Percentiles rank a stretch among this genome's conserved stretches.
Conservation (phyloP, 1,140 invertebrate species). For the Pteromalus puparum region DNA sequence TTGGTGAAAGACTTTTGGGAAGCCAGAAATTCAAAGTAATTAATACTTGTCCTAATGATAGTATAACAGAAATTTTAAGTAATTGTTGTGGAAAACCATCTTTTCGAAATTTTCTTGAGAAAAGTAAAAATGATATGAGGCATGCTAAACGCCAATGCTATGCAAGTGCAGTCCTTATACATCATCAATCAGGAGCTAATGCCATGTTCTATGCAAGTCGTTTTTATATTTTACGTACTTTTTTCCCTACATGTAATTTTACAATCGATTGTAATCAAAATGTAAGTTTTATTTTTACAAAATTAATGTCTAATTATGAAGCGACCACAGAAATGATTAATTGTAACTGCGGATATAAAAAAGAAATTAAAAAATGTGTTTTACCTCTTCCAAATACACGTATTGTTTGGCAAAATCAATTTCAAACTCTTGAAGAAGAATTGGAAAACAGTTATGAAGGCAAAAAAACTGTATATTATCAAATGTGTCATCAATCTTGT, state of each 20-base stretch:
- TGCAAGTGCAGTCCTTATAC: neutral
- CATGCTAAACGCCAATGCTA: neutral
- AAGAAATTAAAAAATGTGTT: no score
- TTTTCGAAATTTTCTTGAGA: neutral
- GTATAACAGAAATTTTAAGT: neutral
- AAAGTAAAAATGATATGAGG: neutral
- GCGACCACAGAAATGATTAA: no score
- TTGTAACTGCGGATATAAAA: no score
- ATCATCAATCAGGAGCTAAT: neutral
- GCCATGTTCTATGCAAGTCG: neutral
- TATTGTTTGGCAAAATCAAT: no score
- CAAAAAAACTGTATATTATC: no score
- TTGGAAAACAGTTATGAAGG: no score
- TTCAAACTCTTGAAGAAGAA: no score
- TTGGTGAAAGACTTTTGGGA: neutral
- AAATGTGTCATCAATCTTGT: no score
- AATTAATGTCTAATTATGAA: no score
- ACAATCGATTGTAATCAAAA: slow-evolving; percentile 1
- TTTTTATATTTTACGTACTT: neutral
- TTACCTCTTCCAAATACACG: no score
- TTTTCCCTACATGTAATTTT: neutral
- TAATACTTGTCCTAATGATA: neutral
- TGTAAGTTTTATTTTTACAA: neutral
- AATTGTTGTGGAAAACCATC: neutral
- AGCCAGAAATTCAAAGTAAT: neutral